These are phyloP conservation scores for Scaptomyza caliginosa DNA, from an alignment of 2,888 invertebrate species.

Conservation along the genomic window DNA sequence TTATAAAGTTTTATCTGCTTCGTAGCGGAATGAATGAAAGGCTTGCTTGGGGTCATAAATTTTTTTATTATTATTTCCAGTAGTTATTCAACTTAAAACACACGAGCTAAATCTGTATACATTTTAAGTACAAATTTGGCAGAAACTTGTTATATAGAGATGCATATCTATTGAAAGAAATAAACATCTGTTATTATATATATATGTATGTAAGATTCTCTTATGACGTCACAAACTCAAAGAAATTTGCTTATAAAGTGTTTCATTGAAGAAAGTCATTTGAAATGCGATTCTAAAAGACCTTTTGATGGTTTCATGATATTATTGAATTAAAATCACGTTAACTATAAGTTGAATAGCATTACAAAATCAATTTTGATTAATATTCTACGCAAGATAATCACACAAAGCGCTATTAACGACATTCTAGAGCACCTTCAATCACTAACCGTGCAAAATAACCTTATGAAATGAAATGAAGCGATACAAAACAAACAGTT, in stretches of 20 bases:
- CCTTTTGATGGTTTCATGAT: not conserved
- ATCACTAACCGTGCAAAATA: conserved; percentile 30
- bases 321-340: not conserved
- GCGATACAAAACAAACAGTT: conserved; percentile 13
- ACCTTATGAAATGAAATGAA: conserved; percentile 32
- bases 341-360: not conserved
- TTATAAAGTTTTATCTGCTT: conserved; percentile 67
- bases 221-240: not conserved
- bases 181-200: not conserved
- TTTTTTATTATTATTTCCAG: conserved; percentile 48
- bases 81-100: conserved; percentile 44
- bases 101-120: not conserved
- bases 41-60: conserved; percentile 47
- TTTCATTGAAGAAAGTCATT: conserved; percentile 1
- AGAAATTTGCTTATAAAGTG: not conserved
- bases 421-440: conserved; percentile 22
- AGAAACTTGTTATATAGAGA: not conserved
- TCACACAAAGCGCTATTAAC: too few relatives aligned
- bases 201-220: not conserved
- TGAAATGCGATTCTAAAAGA: not conserved
- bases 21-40: conserved; percentile 59
- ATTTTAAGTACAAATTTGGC: not conserved
- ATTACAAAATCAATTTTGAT: not conserved
- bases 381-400: too few relatives aligned
- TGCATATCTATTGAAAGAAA: not conserved